phyloP scores from a whole-genome alignment of 1,140 invertebrate genomes.

The Portunus trituberculatus region DNA sequence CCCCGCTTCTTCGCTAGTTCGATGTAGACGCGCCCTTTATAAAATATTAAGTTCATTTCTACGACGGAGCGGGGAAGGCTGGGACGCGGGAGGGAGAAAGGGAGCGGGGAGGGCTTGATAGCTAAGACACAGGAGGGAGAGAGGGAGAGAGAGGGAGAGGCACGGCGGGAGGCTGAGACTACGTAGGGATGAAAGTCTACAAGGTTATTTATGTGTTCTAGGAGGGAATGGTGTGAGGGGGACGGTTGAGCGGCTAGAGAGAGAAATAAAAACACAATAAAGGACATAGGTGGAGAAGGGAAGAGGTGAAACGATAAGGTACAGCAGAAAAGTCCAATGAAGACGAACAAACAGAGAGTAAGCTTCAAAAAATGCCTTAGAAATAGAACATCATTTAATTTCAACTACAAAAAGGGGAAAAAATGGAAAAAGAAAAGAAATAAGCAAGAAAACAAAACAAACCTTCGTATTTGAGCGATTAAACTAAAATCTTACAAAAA shows the following conservation, averaged over 20 bases:
- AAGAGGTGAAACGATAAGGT: background rate
- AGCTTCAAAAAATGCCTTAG: background rate
- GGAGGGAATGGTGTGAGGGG: background rate
- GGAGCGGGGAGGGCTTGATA: background rate
- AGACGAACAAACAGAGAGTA: background rate
- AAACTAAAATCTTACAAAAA: no score
- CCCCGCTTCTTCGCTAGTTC: background rate
- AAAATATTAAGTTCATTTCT: conserved; percentile 16
- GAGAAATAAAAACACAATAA: background rate
- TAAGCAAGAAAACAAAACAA: no score
- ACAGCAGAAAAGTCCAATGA: background rate
- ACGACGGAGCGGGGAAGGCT: background rate
- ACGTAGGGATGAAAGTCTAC: no score
- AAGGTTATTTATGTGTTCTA: no score
- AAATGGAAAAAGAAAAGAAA: no score
- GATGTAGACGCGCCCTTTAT: background rate
- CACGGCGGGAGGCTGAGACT: background rate
- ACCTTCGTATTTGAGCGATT: no score
- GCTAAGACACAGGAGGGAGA: no score
- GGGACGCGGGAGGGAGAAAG: background rate
- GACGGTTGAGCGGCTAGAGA: background rate
- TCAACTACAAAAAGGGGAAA: no score
- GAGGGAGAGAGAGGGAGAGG: background rate
- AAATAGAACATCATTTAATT: no score
- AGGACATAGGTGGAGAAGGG: background rate